Percentiles rank a stretch among this genome's conserved stretches.
Conservation (phyloP, 2,888 invertebrate species). For the Hyles lineata region DNA sequence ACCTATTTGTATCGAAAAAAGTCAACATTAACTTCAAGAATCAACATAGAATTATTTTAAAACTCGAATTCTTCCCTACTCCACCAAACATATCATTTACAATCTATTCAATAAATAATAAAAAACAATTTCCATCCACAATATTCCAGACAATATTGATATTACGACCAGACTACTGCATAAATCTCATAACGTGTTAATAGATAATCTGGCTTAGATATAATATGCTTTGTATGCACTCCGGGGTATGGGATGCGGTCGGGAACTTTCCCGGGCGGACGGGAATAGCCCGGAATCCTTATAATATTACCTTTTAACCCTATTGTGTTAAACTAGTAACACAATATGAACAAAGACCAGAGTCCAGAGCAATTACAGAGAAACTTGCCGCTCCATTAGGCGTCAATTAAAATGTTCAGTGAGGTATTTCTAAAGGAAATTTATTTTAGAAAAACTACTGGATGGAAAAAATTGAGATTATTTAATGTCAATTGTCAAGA, state of each 20-base stretch:
- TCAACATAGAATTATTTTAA: no score
- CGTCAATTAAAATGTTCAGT: not conserved
- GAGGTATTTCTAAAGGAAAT: no score
- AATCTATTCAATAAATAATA: not conserved
- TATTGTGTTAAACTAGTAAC: conserved; percentile 15
- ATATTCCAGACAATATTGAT: not conserved
- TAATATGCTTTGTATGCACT: conserved; percentile 8
- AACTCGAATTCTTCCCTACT: no score
- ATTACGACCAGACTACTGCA: not conserved
- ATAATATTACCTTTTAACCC: conserved; percentile 9
- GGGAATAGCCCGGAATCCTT: not conserved
- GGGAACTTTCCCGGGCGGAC: conserved; percentile 10
- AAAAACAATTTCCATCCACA: not conserved
- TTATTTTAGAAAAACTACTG: no score
- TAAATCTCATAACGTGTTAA: not conserved
- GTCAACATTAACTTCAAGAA: no score
- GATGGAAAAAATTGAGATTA: no score
- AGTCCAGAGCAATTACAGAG: not conserved
- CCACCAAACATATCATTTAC: no score
- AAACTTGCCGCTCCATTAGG: not conserved
- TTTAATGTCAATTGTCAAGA: no score
- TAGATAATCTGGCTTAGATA: conserved; percentile 22
- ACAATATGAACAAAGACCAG: not conserved
- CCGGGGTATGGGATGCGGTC: conserved; percentile 14
- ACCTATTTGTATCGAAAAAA: no score